Base-by-base conservation (phyloP, 1,140 invertebrate species). In the Drosophila guanche region DNA sequence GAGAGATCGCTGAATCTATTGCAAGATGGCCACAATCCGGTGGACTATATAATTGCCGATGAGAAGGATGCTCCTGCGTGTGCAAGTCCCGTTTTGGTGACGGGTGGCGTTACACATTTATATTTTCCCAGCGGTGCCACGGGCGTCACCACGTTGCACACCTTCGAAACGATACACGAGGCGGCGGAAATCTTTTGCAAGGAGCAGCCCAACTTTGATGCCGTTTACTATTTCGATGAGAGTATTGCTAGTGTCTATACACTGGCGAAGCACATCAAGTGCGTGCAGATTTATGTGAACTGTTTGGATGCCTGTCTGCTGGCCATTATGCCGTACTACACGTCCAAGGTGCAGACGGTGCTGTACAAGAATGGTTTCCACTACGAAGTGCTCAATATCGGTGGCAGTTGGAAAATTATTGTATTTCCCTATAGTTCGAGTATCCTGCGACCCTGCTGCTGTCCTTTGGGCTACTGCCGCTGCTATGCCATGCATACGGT, bases 81-180 rank as follows among this genome's bases (percentile, higher is more conserved):
- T 37, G 81, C 81, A 5, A 85, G 81, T 56, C 81, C 81, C 45
- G 67, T 85, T 33, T 46, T 85, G 14, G 68, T 88, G 10, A 81
- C 74, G 0, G 72, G 54, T 0, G 52, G 52, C 1, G 43, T 81
- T 0, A 78, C 83, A 1, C 81, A 86, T 5, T 16, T 86, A 27
- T 54, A 27, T 12, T 86, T 88, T 16, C 74, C 83, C 51, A 81
- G 33, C 14, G 51, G 69, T 0, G 68, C 81, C 5, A 52, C 63
- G 8, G 81, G 81, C 1, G 52, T 59, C 37, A 76, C 76, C 6
- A 88, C 65, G 0, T 3, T 86, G 37, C 75, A 77, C 2, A 22
- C 42, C 2, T 86, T 81, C 8, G 5, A 52, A 0, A 68, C 12
- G 0, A 55, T 86, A 2, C 0, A 0, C 1, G 52, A 81, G 2